These are phyloP conservation scores for Limnephilus marmoratus DNA, from an alignment of 2,888 invertebrate genomes.

Conservation along the genomic window DNA sequence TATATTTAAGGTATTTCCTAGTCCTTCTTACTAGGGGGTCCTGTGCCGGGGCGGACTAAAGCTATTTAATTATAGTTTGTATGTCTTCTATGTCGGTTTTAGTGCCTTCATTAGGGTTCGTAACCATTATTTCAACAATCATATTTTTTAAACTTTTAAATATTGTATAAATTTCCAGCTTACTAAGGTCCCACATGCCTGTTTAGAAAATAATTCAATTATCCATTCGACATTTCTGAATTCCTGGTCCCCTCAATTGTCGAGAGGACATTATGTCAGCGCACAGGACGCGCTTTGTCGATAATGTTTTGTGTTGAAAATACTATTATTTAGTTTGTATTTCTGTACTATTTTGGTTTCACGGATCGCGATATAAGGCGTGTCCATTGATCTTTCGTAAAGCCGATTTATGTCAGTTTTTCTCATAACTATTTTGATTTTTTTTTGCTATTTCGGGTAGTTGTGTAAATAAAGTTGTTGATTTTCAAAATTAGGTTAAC, in stretches of 20 bases:
- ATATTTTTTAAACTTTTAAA: too few relatives aligned
- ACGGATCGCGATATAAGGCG: slow-evolving; percentile 37
- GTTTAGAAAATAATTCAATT: slow-evolving; percentile 63
- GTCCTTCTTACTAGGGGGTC: too few relatives aligned
- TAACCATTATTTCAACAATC: too few relatives aligned
- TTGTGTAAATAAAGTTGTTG: not conserved
- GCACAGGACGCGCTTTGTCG: slow-evolving; percentile 53
- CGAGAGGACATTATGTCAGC: slow-evolving; percentile 61
- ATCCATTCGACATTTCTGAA: slow-evolving; percentile 52
- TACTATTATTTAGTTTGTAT: slow-evolving; percentile 45
- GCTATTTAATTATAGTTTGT: too few relatives aligned
- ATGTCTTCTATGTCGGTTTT: too few relatives aligned
- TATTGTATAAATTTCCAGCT: not conserved
- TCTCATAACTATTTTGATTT: not conserved
- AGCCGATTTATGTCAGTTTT: not conserved
- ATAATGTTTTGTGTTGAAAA: slow-evolving; percentile 43
- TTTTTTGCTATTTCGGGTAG: not conserved
- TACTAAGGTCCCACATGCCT: slow-evolving; percentile 26
- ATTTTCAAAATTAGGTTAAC: not conserved
- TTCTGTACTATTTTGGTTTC: slow-evolving; percentile 19
- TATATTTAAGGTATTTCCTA: too few relatives aligned
- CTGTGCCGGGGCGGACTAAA: too few relatives aligned
- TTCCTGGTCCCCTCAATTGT: slow-evolving; percentile 48
- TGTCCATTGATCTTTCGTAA: not conserved
- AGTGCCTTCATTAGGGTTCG: too few relatives aligned